Conservation (phyloP, 2,113 vertebrate species). For the Anser cygnoides region DNA sequence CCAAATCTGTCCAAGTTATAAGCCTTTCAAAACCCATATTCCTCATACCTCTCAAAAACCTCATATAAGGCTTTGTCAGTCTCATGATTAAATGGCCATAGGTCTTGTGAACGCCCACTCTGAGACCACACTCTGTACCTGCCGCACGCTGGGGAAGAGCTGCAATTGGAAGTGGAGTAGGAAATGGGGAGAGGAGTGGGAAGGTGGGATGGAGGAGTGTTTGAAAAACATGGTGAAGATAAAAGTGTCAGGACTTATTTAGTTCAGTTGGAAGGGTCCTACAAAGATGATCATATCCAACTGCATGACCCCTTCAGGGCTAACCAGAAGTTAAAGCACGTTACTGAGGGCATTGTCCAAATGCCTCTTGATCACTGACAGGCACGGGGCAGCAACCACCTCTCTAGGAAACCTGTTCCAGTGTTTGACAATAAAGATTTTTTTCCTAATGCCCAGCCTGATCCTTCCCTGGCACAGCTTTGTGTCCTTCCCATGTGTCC, state of each 20-base stretch:
- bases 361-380: not conserved
- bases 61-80: not conserved
- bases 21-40: not conserved
- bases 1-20: not conserved
- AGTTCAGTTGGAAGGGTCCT: not conserved
- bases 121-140: not conserved
- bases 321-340: not conserved
- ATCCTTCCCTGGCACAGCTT: not conserved
- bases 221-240: not conserved
- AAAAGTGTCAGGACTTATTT: not conserved
- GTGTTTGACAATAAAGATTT: not conserved
- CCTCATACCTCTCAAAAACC: not conserved
- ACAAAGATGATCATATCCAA: not conserved
- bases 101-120: fast-evolving
- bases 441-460: not conserved
- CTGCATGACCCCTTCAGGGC: not conserved
- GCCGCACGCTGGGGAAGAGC: fast-evolving
- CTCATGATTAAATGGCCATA: not conserved
- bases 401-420: not conserved
- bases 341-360: not conserved
- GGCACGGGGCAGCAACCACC: not conserved
- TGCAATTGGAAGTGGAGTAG: not conserved
- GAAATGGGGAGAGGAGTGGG: not conserved
- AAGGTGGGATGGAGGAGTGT: not conserved
- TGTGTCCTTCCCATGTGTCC: not conserved